A percentile compares a stretch with the other conserved stretches of the same genome.
Conservation (phyloP, 2,113 vertebrate species). For the Pampusana beccarii region DNA sequence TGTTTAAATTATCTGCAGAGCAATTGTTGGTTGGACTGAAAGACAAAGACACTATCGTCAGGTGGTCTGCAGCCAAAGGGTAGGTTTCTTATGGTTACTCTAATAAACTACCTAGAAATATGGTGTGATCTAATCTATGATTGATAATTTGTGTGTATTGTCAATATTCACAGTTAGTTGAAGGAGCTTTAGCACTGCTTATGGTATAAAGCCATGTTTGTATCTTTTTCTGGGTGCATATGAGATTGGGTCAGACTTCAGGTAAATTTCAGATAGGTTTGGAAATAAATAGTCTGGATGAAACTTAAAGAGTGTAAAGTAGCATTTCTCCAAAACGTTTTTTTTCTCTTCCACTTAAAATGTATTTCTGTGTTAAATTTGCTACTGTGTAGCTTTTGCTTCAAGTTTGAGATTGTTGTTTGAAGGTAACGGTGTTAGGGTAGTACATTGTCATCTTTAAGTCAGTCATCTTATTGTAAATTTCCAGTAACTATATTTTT, state of each 20-base stretch:
- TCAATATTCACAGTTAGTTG: neutral
- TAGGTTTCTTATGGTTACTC: constrained; percentile 63
- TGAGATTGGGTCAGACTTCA: neutral
- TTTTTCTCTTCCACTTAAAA: neutral
- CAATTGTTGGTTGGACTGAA: constrained; percentile 91
- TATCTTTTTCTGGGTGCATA: neutral
- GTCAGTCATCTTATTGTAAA: neutral
- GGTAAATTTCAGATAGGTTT: neutral
- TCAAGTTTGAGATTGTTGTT: neutral
- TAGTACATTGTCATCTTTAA: neutral
- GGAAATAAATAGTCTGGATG: neutral
- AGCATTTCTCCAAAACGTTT: neutral
- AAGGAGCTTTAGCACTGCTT: neutral
- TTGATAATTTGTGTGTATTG: neutral
- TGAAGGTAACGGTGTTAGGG: neutral
- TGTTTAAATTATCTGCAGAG: constrained; percentile 77
- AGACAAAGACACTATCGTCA: constrained; percentile 94
- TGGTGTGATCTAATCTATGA: neutral
- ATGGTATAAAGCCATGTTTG: neutral
- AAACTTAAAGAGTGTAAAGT: neutral
- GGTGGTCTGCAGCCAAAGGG: constrained; percentile 98
- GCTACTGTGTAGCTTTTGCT: neutral
- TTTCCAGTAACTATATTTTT: neutral
- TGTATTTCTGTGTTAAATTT: neutral
- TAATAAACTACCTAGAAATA: neutral